These are phyloP conservation scores for Cerastis rubricosa DNA, from an alignment of 2,888 invertebrate species.

Conservation along the genomic window DNA sequence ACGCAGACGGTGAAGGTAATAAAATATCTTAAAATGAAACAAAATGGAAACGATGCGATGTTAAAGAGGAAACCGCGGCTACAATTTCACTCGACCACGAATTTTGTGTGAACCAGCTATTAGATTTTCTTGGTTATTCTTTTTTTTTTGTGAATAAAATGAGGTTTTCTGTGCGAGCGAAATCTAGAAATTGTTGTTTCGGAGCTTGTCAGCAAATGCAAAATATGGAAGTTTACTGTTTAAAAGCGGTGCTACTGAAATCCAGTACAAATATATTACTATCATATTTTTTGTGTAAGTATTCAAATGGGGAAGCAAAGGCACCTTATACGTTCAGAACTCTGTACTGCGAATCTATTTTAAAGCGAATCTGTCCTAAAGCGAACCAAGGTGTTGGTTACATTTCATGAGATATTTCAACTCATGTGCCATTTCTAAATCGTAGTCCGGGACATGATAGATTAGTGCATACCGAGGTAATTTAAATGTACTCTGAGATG, in stretches of 20 bases:
- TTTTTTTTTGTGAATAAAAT: slow-evolving; percentile 47
- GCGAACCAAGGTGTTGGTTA: not conserved
- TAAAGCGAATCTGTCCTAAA: too few species aligned
- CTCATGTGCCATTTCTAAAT: slow-evolving; percentile 20
- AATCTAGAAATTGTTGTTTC: slow-evolving; percentile 20
- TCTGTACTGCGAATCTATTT: not conserved
- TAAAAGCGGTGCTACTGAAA: not conserved
- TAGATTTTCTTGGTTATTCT: slow-evolving; percentile 38
- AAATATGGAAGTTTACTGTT: not conserved
- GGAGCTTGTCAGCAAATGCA: slow-evolving; percentile 11
- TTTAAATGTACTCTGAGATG: slow-evolving; percentile 54
- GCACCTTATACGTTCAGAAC: not conserved
- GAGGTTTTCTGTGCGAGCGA: slow-evolving; percentile 17
- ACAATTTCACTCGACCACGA: slow-evolving; percentile 48
- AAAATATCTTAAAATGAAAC: slow-evolving; percentile 72
- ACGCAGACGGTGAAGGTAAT: slow-evolving; percentile 67
- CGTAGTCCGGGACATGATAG: slow-evolving; percentile 39
- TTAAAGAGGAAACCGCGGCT: slow-evolving; percentile 39
- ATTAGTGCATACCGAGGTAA: slow-evolving; percentile 54
- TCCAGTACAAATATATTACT: not conserved
- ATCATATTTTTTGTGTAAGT: not conserved
- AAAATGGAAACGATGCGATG: slow-evolving; percentile 65
- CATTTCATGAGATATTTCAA: slow-evolving; percentile 12
- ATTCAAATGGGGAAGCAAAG: not conserved
- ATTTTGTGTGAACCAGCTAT: slow-evolving; percentile 32